Percentiles rank a stretch among this genome's conserved stretches.
Conservation (phyloP, 2,797 vertebrate genomes). For the Sebastes alutus region DNA sequence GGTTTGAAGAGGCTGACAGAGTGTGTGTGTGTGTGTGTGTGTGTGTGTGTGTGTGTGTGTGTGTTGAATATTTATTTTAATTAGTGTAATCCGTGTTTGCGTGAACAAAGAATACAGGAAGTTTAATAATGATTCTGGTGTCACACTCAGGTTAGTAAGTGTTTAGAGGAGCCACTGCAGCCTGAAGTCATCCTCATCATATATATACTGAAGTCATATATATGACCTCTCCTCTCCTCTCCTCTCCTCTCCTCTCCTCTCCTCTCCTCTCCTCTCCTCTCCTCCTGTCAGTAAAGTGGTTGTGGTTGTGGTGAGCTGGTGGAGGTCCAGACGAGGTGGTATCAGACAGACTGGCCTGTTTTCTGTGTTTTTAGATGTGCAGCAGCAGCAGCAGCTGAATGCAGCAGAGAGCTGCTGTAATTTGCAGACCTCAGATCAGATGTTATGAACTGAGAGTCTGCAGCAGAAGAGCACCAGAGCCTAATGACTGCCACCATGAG, state of each 20-base stretch:
- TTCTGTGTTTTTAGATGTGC: slow-evolving; percentile 37
- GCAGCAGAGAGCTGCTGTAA: slow-evolving; percentile 46
- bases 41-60: background rate
- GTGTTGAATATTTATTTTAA: background rate
- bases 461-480: background rate
- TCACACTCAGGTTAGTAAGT: no score
- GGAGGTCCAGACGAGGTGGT: slow-evolving; percentile 28
- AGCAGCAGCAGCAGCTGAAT: background rate
- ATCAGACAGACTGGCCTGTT: no score
- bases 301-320: slow-evolving; percentile 47
- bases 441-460: slow-evolving; percentile 19
- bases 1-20: slow-evolving; percentile 56
- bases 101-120: background rate
- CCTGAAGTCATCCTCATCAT: no score
- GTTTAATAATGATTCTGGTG: background rate
- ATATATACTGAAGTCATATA: no score
- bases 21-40: background rate
- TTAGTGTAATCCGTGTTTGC: background rate
- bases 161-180: no score
- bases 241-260: background rate
- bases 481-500: slow-evolving; percentile 39
- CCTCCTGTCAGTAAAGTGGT: slow-evolving; percentile 31
- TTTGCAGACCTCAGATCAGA: slow-evolving; percentile 58
- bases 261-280: background rate
- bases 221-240: background rate